Percentiles rank a stretch among this genome's conserved stretches.
Evolutionary conservation across 2,797 vertebrate genomes (phyloP).

Genomic region (Chelon auratus): DNA sequence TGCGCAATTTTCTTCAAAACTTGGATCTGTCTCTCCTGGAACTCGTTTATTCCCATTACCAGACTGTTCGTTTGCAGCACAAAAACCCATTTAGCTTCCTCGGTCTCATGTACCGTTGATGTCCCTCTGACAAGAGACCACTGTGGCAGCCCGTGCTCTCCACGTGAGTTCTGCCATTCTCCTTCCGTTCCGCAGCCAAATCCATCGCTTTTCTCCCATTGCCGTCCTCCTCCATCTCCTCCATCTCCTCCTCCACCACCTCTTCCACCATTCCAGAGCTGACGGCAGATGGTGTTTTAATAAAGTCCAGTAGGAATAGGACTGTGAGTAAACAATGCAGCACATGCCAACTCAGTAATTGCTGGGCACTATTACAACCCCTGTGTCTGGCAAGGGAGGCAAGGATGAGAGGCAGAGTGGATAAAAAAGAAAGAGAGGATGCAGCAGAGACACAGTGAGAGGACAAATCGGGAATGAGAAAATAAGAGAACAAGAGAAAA

Average conservation of each 20-base stretch:
- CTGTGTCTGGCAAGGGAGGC: conserved; percentile 91
- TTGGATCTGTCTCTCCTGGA: conserved; percentile 51
- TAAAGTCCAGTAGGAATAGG: conserved; percentile 99
- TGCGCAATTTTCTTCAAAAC: conserved; percentile 19
- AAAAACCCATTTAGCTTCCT: conserved; percentile 63
- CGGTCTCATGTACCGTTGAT: conserved; percentile 52
- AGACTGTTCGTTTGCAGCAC: conserved; percentile 52
- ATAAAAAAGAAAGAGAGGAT: conserved; percentile 74
- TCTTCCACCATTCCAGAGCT: conserved; percentile 88
- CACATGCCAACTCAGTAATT: conserved; percentile 99
- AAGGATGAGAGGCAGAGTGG: conserved; percentile 82
- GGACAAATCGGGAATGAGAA: conserved; percentile 67
- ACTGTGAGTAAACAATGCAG: conserved; percentile 99
- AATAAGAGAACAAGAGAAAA: conserved; percentile 62
- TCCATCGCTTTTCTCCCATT: conserved; percentile 66
- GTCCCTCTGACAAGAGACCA: conserved; percentile 73
- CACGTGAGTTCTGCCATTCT: conserved; percentile 74
- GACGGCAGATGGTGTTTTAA: conserved; percentile 99
- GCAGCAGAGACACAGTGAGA: conserved; percentile 59
- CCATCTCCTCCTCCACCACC: conserved; percentile 77
- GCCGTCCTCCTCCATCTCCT: conserved; percentile 70
- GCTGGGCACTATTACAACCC: conserved; percentile 98
- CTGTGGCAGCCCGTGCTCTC: conserved; percentile 70
- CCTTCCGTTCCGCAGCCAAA: conserved; percentile 71
- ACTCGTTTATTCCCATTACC: conserved; percentile 59